Evolutionary conservation across 2,797 vertebrate species (phyloP).

Genomic region (Mallotus villosus): DNA sequence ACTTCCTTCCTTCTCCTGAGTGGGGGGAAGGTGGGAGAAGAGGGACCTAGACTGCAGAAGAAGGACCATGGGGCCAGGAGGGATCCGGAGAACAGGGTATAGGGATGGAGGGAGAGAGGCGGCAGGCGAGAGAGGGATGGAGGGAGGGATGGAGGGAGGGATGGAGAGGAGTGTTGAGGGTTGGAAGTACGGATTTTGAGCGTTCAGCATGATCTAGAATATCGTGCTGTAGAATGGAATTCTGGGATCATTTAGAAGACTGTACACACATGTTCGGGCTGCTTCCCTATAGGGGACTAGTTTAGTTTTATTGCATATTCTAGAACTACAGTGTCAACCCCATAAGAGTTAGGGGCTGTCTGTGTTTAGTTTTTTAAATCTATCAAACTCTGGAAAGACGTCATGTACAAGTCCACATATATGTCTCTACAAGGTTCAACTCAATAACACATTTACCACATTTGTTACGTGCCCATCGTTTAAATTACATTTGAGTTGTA

Average conservation of each 20-base stretch:
- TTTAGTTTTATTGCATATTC: neutral
- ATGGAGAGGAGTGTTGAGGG: neutral
- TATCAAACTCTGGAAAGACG: too few species aligned
- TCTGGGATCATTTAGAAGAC: too few species aligned
- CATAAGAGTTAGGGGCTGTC: too few species aligned
- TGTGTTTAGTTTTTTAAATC: too few species aligned
- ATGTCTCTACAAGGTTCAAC: too few species aligned
- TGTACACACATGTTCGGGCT: too few species aligned
- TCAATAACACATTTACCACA: too few species aligned
- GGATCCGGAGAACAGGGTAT: too few species aligned
- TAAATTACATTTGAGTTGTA: neutral
- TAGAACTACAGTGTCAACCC: conserved; percentile 16
- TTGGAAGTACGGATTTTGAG: neutral
- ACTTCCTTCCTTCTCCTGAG: conserved; percentile 21
- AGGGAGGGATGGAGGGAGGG: neutral
- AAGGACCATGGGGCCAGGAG: neutral
- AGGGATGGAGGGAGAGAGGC: neutral
- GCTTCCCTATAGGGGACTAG: too few species aligned
- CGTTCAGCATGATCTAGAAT: conserved; percentile 9
- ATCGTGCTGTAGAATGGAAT: too few species aligned
- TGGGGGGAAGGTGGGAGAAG: conserved; percentile 7
- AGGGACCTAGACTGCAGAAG: conserved; percentile 9
- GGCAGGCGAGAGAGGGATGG: too few species aligned
- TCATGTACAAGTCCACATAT: too few species aligned
- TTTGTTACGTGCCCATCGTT: neutral